Percentiles rank a stretch among this genome's conserved stretches.
Conservation (phyloP, 35 echinoderm and acorn worm species). For the Apostichopus parvimensis region DNA sequence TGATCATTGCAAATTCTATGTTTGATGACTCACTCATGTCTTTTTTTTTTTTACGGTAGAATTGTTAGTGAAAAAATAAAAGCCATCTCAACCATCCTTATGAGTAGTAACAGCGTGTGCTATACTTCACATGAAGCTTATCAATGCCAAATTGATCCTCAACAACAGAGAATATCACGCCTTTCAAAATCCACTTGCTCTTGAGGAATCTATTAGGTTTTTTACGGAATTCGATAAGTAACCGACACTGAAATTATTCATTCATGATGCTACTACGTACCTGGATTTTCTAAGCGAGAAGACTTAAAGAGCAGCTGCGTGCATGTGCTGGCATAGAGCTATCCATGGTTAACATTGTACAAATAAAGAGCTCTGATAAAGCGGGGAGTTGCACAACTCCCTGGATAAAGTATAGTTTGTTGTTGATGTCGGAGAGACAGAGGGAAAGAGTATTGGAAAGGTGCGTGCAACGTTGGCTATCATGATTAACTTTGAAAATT, state of each 20-base stretch:
- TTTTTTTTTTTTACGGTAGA: neutral
- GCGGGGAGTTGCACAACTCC: no score
- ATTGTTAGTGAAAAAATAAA: neutral
- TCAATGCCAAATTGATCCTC: neutral
- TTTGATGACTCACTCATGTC: conserved; percentile 34
- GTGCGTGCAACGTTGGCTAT: no score
- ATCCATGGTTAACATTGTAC: no score
- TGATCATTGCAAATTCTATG: conserved; percentile 51
- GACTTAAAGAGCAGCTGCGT: neutral
- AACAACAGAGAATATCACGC: conserved; percentile 3
- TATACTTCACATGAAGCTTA: neutral
- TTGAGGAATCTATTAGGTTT: conserved; percentile 36
- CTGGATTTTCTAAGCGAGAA: conserved; percentile 18
- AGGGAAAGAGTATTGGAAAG: no score
- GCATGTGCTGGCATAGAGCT: no score
- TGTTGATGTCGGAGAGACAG: no score
- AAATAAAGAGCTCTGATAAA: no score
- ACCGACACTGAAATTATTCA: conserved; percentile 47
- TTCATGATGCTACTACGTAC: conserved; percentile 28
- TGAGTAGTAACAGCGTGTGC: neutral
- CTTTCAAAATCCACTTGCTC: conserved; percentile 26
- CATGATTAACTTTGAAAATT: no score
- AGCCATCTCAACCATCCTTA: neutral
- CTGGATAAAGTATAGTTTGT: no score
- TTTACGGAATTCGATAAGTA: conserved; percentile 39